A percentile compares a stretch with the other conserved stretches of the same genome.
These are phyloP conservation scores for Brachionus rotundiformis DNA, from an alignment of 1,140 invertebrate species.

Conservation along the genomic window DNA sequence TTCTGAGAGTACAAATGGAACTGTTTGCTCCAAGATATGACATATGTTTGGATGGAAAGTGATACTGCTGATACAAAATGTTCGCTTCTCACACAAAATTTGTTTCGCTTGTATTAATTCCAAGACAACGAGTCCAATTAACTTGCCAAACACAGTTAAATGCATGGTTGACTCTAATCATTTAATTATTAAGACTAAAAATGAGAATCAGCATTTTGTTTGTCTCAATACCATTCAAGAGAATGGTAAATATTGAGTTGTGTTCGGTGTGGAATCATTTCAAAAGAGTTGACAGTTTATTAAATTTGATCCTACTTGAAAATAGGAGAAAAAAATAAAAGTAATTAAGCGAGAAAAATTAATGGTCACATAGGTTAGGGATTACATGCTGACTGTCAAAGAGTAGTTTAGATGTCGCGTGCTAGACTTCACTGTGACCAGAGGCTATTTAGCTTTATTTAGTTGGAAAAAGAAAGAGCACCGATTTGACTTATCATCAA, in stretches of 20 bases:
- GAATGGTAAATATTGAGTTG: background rate
- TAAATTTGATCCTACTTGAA: background rate
- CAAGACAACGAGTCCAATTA: constrained; percentile 13
- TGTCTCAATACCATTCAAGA: background rate
- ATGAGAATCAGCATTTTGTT: background rate
- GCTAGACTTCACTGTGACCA: background rate
- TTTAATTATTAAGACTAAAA: background rate
- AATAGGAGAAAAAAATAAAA: background rate
- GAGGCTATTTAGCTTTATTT: background rate
- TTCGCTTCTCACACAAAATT: constrained; percentile 29
- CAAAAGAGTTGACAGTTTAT: background rate
- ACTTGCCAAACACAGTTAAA: background rate
- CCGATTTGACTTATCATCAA: constrained; percentile 5
- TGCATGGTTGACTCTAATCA: background rate
- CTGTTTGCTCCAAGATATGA: background rate
- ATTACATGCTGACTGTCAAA: background rate
- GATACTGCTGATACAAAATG: background rate
- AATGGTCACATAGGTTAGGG: background rate
- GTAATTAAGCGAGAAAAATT: background rate
- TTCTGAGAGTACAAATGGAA: background rate
- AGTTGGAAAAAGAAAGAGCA: background rate
- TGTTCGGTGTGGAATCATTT: too few species aligned
- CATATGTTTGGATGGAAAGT: background rate
- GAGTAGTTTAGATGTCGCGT: background rate
- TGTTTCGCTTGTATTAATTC: constrained; percentile 14